These are phyloP conservation scores for Crepidodera aurea DNA, from an alignment of 2,888 invertebrate genomes.

Conservation along the genomic window DNA sequence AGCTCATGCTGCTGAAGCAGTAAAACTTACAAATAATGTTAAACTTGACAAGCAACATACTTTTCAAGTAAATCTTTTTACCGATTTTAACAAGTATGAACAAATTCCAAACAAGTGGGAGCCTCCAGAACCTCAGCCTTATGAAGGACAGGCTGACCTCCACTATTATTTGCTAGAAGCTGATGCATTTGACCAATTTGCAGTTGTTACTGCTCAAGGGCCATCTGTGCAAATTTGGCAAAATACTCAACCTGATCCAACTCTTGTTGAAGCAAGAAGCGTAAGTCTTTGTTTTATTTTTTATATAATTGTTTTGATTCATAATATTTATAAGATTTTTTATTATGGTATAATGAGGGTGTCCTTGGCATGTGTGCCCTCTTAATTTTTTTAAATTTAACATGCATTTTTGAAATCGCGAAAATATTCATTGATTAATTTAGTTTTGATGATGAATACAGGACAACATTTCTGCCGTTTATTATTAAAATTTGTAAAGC, in stretches of 20 bases:
- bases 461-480: too few species aligned
- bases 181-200: slow-evolving; percentile 96
- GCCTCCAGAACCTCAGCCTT: slow-evolving; percentile 87
- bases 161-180: slow-evolving; percentile 92
- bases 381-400: too few species aligned
- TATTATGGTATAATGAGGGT: too few species aligned
- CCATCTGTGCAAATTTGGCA: slow-evolving; percentile 83
- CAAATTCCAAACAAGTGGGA: slow-evolving; percentile 94
- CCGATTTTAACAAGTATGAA: slow-evolving; percentile 94
- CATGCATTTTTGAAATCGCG: too few species aligned
- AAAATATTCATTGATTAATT: too few species aligned
- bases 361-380: too few species aligned
- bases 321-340: too few species aligned
- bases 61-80: slow-evolving; percentile 84
- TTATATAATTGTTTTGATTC: background rate
- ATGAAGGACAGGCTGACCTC: slow-evolving; percentile 91
- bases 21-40: slow-evolving; percentile 87
- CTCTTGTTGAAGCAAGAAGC: slow-evolving; percentile 80
- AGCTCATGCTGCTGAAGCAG: slow-evolving; percentile 86
- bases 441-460: too few species aligned
- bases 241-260: slow-evolving; percentile 89
- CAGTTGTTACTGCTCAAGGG: slow-evolving; percentile 83
- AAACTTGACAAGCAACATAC: slow-evolving; percentile 96
- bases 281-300: slow-evolving; percentile 61
- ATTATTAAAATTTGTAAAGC: too few species aligned